Evolutionary conservation across 1,140 invertebrate species (phyloP), one percentile per base, ranked within the genome.

Genomic region (Cyclargus thomasi): DNA sequence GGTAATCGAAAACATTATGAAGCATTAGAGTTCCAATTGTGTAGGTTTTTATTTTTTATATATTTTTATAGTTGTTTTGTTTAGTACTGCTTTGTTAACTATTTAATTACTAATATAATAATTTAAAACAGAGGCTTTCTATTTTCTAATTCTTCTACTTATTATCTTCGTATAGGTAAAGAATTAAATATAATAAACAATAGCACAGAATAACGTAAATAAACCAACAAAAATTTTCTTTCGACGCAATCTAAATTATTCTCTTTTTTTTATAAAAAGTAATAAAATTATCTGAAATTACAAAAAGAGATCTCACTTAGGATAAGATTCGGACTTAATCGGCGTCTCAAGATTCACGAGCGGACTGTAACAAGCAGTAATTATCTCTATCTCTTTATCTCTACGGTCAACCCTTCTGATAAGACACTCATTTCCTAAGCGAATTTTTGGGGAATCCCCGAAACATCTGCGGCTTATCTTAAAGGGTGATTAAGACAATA

Each of bases 401-500:
- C 35, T 70, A 65, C 62, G 65, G 65, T 67, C 62, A 66, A 65
- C 63, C 53, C 62, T 63, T 55, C 47, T 23, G 17, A 64, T 63
- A 69, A 64, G 63, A 65, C 47, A 35, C 29, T 53, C 64, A 65
- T 65, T 65, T 66, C 57, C 65, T 35, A 18, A 35, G 22, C 53
- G 65, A 20, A 55, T 66, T 66, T 36, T 57, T 53, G 55, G 10
- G 55, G 65, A 47, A 66, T 66, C 65, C 65, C 53, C 29, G 55
- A 66, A 66, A 53, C 65, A 65, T 65, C 64, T 53, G n/a, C 29
- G 55, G n/a, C 64, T 66, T 66, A 66, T 66, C 53, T 66, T 39
- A 66, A 65, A 22, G 53, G 55, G 65, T 66, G 57, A 66, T 66
- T 66, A 62, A 36, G 67, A 23, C 64, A 71, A 68, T 36, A 67